Evolutionary conservation across 2,113 vertebrate species (phyloP).

Genomic region (Puntigrus tetrazona): DNA sequence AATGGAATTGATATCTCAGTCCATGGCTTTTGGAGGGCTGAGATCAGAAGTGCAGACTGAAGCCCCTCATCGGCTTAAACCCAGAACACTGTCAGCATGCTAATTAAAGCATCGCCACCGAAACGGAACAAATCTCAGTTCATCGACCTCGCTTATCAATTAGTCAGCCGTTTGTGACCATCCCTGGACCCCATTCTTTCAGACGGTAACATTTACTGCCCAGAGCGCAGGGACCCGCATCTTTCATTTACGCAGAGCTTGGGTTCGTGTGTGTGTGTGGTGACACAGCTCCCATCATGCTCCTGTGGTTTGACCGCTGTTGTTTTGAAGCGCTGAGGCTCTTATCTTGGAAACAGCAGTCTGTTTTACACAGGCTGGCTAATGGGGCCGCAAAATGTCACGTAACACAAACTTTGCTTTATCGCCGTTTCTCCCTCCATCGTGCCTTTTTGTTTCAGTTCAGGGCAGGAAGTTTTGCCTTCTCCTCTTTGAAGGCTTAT

Average conservation of each 20-base stretch:
- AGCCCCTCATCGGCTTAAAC: background rate
- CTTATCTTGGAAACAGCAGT: constrained; percentile 41
- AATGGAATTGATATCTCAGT: background rate
- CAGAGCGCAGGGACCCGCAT: background rate
- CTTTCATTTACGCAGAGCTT: background rate
- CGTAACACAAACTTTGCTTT: constrained; percentile 30
- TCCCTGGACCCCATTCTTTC: constrained; percentile 14
- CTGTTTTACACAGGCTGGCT: constrained; percentile 11
- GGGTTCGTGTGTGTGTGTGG: background rate
- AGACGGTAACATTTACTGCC: background rate
- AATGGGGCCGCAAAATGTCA: constrained; percentile 40
- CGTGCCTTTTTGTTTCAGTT: constrained; percentile 30
- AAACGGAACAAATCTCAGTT: constrained; percentile 17
- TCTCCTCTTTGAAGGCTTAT: constrained; percentile 46
- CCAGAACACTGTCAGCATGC: background rate
- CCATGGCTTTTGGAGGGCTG: background rate
- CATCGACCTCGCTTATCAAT: background rate
- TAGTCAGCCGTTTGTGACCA: background rate
- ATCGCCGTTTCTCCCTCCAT: background rate
- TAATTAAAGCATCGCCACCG: background rate
- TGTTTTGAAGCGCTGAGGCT: background rate
- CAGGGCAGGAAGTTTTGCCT: constrained; percentile 39
- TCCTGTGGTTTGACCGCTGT: constrained; percentile 11
- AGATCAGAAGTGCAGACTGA: background rate
- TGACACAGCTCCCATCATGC: background rate